Conservation (phyloP, 2,113 vertebrate species). For the Aramus guarauna region DNA sequence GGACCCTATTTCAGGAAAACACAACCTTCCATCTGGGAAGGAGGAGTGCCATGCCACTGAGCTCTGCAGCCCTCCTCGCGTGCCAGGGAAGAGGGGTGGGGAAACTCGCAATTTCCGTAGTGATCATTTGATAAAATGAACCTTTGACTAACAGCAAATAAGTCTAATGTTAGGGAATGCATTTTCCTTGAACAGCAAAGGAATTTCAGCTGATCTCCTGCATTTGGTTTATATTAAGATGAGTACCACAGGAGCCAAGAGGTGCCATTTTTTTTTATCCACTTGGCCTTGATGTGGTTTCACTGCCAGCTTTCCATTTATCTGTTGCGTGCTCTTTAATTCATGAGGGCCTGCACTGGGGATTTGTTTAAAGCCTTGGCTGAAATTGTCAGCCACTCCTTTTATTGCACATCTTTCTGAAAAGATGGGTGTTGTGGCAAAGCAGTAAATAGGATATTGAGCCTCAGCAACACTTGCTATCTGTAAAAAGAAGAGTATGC, state of each 20-base stretch:
- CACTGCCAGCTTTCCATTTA: constrained; percentile 21
- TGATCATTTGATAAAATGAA: neutral
- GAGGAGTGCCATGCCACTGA: neutral
- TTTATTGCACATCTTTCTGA: constrained; percentile 13
- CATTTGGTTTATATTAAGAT: neutral
- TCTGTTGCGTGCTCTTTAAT: constrained; percentile 21
- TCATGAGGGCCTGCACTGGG: constrained; percentile 10
- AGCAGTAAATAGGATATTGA: constrained; percentile 34
- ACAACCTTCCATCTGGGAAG: neutral
- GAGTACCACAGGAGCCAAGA: neutral
- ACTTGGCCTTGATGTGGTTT: constrained; percentile 28
- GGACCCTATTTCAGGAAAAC: neutral
- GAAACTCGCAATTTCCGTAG: neutral
- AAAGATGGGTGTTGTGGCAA: constrained; percentile 29
- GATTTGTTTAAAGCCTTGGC: constrained; percentile 46
- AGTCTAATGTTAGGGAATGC: neutral
- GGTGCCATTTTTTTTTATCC: neutral
- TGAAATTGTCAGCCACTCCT: constrained; percentile 31
- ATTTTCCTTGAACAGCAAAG: neutral
- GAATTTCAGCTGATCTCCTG: constrained; percentile 1
- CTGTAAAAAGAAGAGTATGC: neutral
- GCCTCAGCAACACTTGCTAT: neutral
- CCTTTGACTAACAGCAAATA: neutral
- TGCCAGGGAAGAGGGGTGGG: neutral
- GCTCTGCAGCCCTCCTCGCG: neutral